phyloP scores from a whole-genome alignment of 2,113 vertebrate species.

The Phainopepla nitens region DNA sequence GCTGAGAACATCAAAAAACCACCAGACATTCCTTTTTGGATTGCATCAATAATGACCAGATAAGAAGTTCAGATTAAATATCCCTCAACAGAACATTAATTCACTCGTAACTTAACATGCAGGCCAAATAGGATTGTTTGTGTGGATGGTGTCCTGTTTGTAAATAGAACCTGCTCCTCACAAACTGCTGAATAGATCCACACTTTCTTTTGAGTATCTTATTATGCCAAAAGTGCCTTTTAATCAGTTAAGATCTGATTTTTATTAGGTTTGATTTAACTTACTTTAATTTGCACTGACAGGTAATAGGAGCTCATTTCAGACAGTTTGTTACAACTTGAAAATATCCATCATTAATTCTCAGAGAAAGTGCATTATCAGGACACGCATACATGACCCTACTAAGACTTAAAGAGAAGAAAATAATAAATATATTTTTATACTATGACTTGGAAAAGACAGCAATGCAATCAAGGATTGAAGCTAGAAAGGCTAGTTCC shows the following conservation, averaged over 20 bases:
- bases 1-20: not conserved
- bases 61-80: not conserved
- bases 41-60: not conserved
- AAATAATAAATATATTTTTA: not conserved
- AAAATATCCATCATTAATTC: not conserved
- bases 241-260: not conserved
- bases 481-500: not conserved
- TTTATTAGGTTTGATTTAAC: not conserved
- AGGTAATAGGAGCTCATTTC: not conserved
- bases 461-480: not conserved
- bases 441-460: not conserved
- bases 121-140: not conserved
- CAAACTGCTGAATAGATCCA: not conserved
- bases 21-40: not conserved
- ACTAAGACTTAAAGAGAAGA: not conserved
- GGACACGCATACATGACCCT: not conserved
- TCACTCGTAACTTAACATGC: not conserved
- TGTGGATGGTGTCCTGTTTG: not conserved
- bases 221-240: not conserved
- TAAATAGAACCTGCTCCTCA: not conserved
- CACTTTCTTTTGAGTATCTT: not conserved
- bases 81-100: not conserved
- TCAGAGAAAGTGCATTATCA: not conserved
- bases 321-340: not conserved
- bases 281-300: not conserved